Evolutionary conservation across 2,797 vertebrate genomes (phyloP).

Genomic region (Channallabes apus): DNA sequence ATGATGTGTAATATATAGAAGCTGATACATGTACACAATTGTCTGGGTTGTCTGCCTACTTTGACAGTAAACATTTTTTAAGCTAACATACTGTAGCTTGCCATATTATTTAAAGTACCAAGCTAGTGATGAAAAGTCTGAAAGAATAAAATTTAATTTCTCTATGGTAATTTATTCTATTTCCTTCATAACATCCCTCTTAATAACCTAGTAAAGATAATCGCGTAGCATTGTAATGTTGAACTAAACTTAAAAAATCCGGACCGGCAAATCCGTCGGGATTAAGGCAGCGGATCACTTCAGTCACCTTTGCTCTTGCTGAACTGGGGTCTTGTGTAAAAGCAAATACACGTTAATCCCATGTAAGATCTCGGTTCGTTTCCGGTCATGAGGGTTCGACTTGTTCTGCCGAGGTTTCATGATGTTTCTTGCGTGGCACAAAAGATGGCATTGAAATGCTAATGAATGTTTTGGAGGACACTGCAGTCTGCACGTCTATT

Average conservation of each 20-base stretch:
- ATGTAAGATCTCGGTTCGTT: background rate
- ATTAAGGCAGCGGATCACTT: constrained; percentile 61
- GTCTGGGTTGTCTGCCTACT: background rate
- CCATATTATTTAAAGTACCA: too few relatives aligned
- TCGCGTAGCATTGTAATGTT: background rate
- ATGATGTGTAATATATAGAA: background rate
- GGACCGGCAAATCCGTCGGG: background rate
- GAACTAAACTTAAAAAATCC: too few relatives aligned
- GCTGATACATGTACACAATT: background rate
- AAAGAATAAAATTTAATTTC: background rate
- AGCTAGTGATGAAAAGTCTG: too few relatives aligned
- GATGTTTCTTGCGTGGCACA: background rate
- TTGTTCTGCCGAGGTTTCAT: background rate
- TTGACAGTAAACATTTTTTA: background rate
- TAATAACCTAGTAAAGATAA: background rate
- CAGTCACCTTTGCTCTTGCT: constrained; percentile 53
- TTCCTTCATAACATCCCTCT: too few relatives aligned
- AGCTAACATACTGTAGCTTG: background rate
- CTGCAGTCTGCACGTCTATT: constrained; percentile 4
- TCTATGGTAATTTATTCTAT: background rate
- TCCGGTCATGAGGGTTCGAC: background rate
- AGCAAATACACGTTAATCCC: background rate
- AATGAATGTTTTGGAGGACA: constrained; percentile 17
- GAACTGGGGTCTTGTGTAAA: background rate
- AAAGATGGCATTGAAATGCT: constrained; percentile 23